phyloP scores from a whole-genome alignment of 23 tunicate species.

The Aplidium turbinatum region DNA sequence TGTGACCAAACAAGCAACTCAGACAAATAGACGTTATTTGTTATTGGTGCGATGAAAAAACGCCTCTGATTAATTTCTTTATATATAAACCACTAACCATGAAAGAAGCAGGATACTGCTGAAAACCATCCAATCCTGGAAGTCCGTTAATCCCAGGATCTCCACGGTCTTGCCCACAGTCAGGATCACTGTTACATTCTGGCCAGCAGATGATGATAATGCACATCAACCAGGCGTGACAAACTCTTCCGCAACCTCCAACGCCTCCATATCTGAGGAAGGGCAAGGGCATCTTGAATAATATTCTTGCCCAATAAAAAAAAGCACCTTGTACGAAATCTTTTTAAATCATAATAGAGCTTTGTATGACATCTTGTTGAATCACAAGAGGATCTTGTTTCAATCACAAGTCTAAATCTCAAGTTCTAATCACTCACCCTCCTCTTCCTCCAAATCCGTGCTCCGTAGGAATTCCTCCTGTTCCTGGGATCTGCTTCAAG shows the following conservation, averaged over 20 bases:
- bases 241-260: slow-evolving; percentile 33
- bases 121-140: slow-evolving; percentile 34
- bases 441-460: slow-evolving; percentile 37
- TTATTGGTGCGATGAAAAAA: too few species aligned
- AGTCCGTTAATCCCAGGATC: slow-evolving; percentile 4
- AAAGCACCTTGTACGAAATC: too few species aligned
- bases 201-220: slow-evolving; percentile 48
- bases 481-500: slow-evolving; percentile 24
- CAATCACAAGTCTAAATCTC: too few species aligned
- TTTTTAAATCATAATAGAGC: too few species aligned
- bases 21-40: too few species aligned
- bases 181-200: slow-evolving; percentile 28
- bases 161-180: slow-evolving; percentile 29
- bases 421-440: too few species aligned
- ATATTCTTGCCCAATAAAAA: too few species aligned
- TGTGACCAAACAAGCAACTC: too few species aligned
- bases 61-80: not conserved
- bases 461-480: slow-evolving; percentile 22
- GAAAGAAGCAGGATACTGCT: slow-evolving; percentile 19
- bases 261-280: slow-evolving; percentile 33
- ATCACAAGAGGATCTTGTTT: too few species aligned
- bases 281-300: too few species aligned
- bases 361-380: too few species aligned
- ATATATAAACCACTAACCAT: not conserved
- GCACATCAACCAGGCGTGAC: slow-evolving; percentile 46